These are phyloP conservation scores for Lithobius niger DNA, from an alignment of 1,140 invertebrate genomes.

Conservation along the genomic window DNA sequence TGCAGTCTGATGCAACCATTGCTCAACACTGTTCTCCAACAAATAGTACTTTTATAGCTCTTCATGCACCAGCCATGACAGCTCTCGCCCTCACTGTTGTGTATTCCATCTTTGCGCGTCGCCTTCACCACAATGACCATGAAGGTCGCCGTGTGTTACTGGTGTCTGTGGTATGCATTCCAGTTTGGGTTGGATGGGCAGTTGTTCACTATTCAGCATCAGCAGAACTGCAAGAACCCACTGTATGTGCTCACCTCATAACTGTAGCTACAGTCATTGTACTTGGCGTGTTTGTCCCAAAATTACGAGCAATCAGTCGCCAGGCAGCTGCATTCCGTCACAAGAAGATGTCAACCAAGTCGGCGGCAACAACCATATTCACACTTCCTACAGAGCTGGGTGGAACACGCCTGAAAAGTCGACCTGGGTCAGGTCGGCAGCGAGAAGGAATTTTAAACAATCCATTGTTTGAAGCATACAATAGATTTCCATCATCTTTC, in stretches of 20 bases:
- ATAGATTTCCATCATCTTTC: no score
- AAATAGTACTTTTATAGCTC: slow-evolving; percentile 23
- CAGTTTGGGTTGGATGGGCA: slow-evolving; percentile 25
- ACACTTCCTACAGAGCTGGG: not conserved
- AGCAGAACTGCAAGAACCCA: slow-evolving; percentile 21
- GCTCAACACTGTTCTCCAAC: slow-evolving; percentile 18
- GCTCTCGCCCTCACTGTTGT: slow-evolving; percentile 20
- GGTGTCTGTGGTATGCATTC: slow-evolving; percentile 23
- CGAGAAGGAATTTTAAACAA: no score
- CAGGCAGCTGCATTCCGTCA: not conserved
- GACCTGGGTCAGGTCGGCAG: no score
- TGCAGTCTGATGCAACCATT: not conserved
- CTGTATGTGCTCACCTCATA: slow-evolving; percentile 23
- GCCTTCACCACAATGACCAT: slow-evolving; percentile 24
- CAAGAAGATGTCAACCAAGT: not conserved
- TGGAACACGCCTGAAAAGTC: no score
- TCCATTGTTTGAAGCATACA: no score
- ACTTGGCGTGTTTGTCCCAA: slow-evolving; percentile 28
- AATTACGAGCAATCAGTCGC: slow-evolving; percentile 17
- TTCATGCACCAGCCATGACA: slow-evolving; percentile 26
- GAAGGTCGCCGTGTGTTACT: slow-evolving; percentile 29
- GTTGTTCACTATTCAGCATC: slow-evolving; percentile 22
- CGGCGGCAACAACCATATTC: not conserved
- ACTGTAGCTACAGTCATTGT: slow-evolving; percentile 24
- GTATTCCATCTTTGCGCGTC: not conserved